Percentiles rank a stretch among this genome's conserved stretches.
Evolutionary conservation across 1,140 invertebrate species (phyloP).

Genomic region (Pseudachorutes palmiensis): DNA sequence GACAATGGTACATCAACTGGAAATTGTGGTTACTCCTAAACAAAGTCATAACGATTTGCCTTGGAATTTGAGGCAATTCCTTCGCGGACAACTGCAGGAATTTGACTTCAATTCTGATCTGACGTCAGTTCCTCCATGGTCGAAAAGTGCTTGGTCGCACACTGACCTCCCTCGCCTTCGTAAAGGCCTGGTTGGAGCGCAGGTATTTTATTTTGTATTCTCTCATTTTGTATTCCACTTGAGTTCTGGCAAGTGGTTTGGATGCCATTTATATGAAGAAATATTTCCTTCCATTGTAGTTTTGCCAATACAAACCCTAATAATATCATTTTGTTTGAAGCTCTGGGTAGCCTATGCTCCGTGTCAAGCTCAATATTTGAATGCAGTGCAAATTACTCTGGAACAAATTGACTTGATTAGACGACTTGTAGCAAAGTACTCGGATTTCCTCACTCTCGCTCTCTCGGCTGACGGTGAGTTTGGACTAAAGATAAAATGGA

Average conservation of each 20-base stretch:
- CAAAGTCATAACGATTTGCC: slow-evolving; percentile 70
- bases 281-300: neutral
- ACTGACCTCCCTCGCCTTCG: slow-evolving; percentile 58
- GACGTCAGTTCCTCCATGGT: slow-evolving; percentile 59
- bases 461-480: slow-evolving; percentile 63
- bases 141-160: slow-evolving; percentile 66
- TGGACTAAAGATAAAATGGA: neutral
- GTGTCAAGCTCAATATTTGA: slow-evolving; percentile 72
- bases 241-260: too few species aligned
- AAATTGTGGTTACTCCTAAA: neutral
- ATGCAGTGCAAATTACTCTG: slow-evolving; percentile 72
- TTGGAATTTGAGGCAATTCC: slow-evolving; percentile 71
- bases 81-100: slow-evolving; percentile 63
- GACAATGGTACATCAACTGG: neutral
- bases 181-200: slow-evolving; percentile 36
- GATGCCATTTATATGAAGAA: neutral
- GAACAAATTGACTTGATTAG: slow-evolving; percentile 82
- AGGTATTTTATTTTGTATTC: too few species aligned
- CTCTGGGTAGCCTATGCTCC: slow-evolving; percentile 83
- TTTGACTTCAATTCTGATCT: slow-evolving; percentile 63
- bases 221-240: too few species aligned
- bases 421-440: slow-evolving; percentile 69
- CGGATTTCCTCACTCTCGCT: slow-evolving; percentile 65
- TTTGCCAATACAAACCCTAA: neutral
- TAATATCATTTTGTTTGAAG: slow-evolving; percentile 48